Base-by-base conservation (phyloP, 1,140 invertebrate species). In the Nasonia giraulti region DNA sequence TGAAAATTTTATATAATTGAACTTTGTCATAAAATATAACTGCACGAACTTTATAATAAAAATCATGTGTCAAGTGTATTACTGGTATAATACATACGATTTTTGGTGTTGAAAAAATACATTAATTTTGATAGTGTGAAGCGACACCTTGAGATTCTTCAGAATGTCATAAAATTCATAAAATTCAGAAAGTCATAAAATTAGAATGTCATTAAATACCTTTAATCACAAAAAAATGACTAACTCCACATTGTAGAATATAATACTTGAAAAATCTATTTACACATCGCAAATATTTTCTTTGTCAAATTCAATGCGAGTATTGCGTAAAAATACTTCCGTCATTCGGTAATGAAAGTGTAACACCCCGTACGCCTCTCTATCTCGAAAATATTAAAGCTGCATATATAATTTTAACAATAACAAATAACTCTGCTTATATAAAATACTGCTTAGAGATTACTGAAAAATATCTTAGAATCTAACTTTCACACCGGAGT, bases 401-500 rank as follows among this genome's bases (percentile, higher is more conserved):
- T 44, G 10, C 7, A 44, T 44, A 44, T 44, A 44, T 44, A 44
- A 44, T 44, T 44, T 62, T 62, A 7, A 20, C 55, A 62, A 62
- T 7, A 20, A 20, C 55, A 62, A 62, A 3, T 62, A 20, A 62
- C 55, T 62, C 55, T 6, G 20, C 55, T 62, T n/a, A 62, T n/a
- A 62, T 62, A 75, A 31, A 75, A 40, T 75, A 75, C 33, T 75
- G 73, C 31, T 75, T 37, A n/a, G 17, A 83, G 17, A 44, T 20
- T 62, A 62, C 4, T 8, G 17, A 14, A 86, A 80, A 86, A 31
- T 1, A 81, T 83, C 50, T 66, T 82, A 84, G n/a, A 82, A 82
- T 73, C 55, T 4, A 73, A 82, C 68, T 40, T 66, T 71, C 23
- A 79, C 4, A 93, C 89, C 7, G 91, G 86, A 1, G 90, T 92